phyloP scores from a whole-genome alignment of 2,888 invertebrate genomes.

The Mylabris sibirica region DNA sequence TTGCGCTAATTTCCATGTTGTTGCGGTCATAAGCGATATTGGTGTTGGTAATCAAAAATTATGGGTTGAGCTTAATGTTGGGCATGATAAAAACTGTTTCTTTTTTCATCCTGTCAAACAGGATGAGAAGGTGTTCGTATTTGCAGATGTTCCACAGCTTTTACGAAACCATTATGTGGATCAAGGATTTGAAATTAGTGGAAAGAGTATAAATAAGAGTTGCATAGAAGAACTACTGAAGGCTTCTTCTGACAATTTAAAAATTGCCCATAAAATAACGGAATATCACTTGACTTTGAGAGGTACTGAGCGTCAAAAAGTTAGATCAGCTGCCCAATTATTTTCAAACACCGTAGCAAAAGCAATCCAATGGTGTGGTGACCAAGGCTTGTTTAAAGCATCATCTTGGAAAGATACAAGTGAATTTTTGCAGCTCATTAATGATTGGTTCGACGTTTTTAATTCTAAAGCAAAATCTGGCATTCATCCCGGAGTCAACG shows the following conservation, averaged over 20 bases:
- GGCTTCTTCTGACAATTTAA: conserved; percentile 14
- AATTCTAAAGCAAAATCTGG: conserved; percentile 37
- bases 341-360: conserved; percentile 25
- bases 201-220: neutral
- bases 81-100: neutral
- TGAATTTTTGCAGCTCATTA: conserved; percentile 27
- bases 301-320: conserved; percentile 30
- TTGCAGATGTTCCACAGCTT: conserved; percentile 12
- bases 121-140: conserved; percentile 7
- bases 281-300: conserved; percentile 18
- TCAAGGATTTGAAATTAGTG: too few relatives aligned
- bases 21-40: conserved; percentile 13
- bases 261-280: conserved; percentile 23
- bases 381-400: conserved; percentile 13
- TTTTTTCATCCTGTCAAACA: neutral
- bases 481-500: conserved; percentile 28
- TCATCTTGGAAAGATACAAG: conserved; percentile 18
- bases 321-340: too few relatives aligned
- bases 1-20: neutral
- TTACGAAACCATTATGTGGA: too few relatives aligned
- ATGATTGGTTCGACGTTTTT: too few relatives aligned
- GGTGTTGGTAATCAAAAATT: neutral
- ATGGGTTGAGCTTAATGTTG: neutral
- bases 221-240: too few relatives aligned
- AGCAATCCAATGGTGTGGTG: conserved; percentile 24